These are phyloP conservation scores for Lagodon rhomboides DNA, from an alignment of 2,797 vertebrate genomes.

Conservation along the genomic window DNA sequence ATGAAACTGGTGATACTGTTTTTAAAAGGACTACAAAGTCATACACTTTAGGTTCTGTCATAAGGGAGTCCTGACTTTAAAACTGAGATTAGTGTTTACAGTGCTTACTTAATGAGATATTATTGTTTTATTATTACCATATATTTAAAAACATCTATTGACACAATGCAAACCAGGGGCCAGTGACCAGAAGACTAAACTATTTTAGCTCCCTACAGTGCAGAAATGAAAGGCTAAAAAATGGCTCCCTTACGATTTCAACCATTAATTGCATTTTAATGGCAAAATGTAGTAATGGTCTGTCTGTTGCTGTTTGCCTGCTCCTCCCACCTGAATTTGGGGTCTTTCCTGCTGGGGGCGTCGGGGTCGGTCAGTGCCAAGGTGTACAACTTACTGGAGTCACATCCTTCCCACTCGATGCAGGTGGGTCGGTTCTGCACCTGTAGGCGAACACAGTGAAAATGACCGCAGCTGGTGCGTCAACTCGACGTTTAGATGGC, in stretches of 20 bases:
- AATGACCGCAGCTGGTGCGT: neutral
- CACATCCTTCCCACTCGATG: constrained; percentile 92
- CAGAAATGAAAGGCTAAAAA: neutral
- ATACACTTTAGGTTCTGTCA: neutral
- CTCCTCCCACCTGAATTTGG: constrained; percentile 89
- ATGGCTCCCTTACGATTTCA: too few relatives aligned
- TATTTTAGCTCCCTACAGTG: neutral
- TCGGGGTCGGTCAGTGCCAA: constrained; percentile 94
- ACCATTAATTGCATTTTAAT: neutral
- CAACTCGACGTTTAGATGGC: neutral
- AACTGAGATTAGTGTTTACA: neutral
- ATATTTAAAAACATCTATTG: neutral
- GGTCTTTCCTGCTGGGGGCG: constrained; percentile 92
- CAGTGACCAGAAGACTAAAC: neutral
- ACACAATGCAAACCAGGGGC: neutral
- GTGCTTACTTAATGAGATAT: neutral
- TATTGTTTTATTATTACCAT: neutral
- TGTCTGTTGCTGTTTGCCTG: neutral
- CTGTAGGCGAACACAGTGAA: constrained; percentile 64
- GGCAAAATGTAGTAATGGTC: too few relatives aligned
- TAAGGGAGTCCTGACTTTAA: too few relatives aligned
- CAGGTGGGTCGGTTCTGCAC: constrained; percentile 90
- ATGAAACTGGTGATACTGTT: neutral
- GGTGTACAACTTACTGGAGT: constrained; percentile 92
- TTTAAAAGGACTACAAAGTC: neutral